Percentiles rank a stretch among this genome's conserved stretches.
Evolutionary conservation across 2,113 vertebrate species (phyloP).

Genomic region (Myiopsitta monachus): DNA sequence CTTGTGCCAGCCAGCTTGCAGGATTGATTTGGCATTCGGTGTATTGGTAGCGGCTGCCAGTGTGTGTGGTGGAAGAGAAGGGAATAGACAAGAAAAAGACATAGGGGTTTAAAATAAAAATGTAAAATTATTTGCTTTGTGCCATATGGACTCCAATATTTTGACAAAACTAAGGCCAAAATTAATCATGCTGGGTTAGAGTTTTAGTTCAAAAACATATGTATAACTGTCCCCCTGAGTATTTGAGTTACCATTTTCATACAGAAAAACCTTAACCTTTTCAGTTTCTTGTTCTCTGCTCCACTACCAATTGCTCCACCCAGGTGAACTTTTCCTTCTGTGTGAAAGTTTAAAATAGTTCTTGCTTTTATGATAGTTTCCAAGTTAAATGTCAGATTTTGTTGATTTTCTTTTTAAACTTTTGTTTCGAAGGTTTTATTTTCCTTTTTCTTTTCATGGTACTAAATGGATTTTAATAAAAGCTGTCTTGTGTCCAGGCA

Average conservation of each 20-base stretch:
- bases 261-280: conserved; percentile 72
- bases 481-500: not conserved
- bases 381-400: not conserved
- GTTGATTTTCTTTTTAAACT: not conserved
- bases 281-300: conserved; percentile 62
- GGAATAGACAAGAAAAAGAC: conserved; percentile 76
- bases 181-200: conserved; percentile 80
- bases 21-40: conserved; percentile 78
- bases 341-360: conserved; percentile 57
- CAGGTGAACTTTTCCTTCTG: conserved; percentile 34
- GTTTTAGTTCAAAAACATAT: conserved; percentile 82
- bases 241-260: conserved; percentile 73
- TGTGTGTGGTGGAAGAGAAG: conserved; percentile 75
- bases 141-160: conserved; percentile 83
- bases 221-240: conserved; percentile 73
- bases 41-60: conserved; percentile 74
- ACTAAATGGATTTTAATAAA: not conserved
- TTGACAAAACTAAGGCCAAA: conserved; percentile 80
- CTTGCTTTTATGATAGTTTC: not conserved
- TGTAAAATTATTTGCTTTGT: conserved; percentile 79
- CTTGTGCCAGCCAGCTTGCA: conserved; percentile 74
- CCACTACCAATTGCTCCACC: conserved; percentile 42
- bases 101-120: conserved; percentile 76
- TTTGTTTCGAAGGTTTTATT: not conserved
- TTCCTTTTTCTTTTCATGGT: not conserved